Base-by-base conservation (phyloP, 2,888 invertebrate species). In the Dione juno region DNA sequence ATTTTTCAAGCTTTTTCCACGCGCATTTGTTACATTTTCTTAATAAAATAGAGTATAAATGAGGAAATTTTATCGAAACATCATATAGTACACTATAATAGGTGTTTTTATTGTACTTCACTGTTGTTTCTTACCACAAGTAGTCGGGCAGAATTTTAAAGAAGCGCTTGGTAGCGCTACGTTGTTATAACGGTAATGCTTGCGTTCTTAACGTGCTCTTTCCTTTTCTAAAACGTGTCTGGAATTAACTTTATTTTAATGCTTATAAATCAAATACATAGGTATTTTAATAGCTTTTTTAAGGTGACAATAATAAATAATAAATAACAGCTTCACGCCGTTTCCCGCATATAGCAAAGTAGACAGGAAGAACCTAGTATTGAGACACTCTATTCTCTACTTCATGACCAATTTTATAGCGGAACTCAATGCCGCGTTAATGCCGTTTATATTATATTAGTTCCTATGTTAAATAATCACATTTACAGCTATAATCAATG, bases 201-300 rank as follows among this genome's bases (percentile, higher is more conserved):
- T 48, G 53, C 61, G 72, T 37, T 57, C 67, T 50, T 41, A 48
- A 52, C 58, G 58, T 64, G 52, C 65, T 71, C 65, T 74, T 72
- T 70, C 66, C 72, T 68, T 74, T 68, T 70, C 67, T 72, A 70
- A 67, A 68, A 68, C 72, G 74, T 72, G 72, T 50, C 70, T 68
- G 74, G 74, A 74, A 70, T 74, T 70, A n/a, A 45, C 11, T 45
- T 35, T 21, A 61, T 61, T 43, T 45, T 11, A 35, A 19, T 28
- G n/a, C 28, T 35, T 45, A 35, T 28, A 61, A 61, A 35, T 35
- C 13, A 7, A 16, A 45, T 45, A 35, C 28, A 16, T 28, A 28
- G 5, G 28, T 28, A 2, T 28, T 28, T 28, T 28, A 28, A 28
- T 28, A 28, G 28, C 28, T 28, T 28, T 28, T 28, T 28, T 28